phyloP scores from a whole-genome alignment of 2,113 vertebrate genomes.

The Scortum barcoo region DNA sequence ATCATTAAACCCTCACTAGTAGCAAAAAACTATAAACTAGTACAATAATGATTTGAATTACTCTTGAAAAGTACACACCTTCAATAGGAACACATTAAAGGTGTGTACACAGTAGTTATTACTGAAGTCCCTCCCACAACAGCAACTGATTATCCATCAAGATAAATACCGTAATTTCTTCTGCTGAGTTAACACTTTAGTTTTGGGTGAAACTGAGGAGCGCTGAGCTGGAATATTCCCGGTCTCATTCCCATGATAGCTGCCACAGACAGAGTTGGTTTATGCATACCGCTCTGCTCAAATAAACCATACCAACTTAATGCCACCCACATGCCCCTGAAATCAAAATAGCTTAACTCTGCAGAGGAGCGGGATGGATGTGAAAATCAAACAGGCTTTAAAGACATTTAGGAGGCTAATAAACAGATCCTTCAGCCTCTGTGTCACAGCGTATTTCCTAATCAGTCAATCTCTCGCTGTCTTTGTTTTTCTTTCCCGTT shows the following conservation, averaged over 20 bases:
- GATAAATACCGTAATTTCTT: constrained; percentile 3
- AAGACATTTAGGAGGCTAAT: constrained; percentile 21
- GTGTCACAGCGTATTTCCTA: constrained; percentile 24
- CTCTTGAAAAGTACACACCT: background rate
- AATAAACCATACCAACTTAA: constrained; percentile 71
- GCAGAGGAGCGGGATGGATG: constrained; percentile 37
- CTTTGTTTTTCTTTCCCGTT: constrained; percentile 37
- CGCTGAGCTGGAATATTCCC: background rate
- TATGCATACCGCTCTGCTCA: constrained; percentile 40
- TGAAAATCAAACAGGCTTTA: constrained; percentile 52
- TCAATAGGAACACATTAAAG: too few species aligned
- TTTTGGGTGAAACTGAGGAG: constrained; percentile 15
- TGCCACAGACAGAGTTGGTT: constrained; percentile 50
- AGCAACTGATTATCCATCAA: background rate
- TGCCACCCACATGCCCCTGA: constrained; percentile 52
- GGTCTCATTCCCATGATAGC: constrained; percentile 35
- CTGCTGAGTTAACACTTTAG: constrained; percentile 8
- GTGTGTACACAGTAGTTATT: too few species aligned
- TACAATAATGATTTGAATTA: background rate
- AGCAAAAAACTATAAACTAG: background rate
- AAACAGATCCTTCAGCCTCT: constrained; percentile 42
- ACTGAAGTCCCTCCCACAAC: background rate
- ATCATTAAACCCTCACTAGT: background rate
- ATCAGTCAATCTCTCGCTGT: constrained; percentile 42
- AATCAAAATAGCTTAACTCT: constrained; percentile 46